Base-by-base conservation (phyloP, 2,113 vertebrate species). In the Aythya baeri region DNA sequence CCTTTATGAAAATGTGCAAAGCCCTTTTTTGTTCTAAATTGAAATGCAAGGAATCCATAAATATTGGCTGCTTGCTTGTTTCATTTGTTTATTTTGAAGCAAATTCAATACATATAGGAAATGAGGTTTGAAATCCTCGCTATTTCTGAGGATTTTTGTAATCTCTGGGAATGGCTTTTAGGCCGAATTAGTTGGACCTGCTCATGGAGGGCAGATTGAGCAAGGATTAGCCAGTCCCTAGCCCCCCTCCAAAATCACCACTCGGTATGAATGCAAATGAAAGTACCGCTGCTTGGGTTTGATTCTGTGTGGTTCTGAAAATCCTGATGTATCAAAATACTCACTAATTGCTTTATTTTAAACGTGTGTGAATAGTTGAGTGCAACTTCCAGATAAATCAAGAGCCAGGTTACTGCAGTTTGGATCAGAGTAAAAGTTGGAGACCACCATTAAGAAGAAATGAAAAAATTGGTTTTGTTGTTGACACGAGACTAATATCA, bases 21-120 rank as follows among this genome's bases (percentile, higher is more conserved):
- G 59, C 23, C n/a, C 8, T 61, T 93, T 38, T 88, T 65, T 73
- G 34, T 78, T 83, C 38, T 65, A 59, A 89, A 94, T 86, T 57
- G 13, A 82, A 87, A 10, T 17, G 31, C 9, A 14, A 41, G 26
- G 17, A 55, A 66, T 84, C 57, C 66, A 22, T 87, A 36, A 9
- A 5, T 25, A n/a, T 9, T 17, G 11, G 46, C 36, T 50, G 21
- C 8, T 88, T 58, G 41, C 83, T 46, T 82, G 16, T 21, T 17
- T 49, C 36, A 44, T 43, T n/a, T 12, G 22, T 54, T 74, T 79
- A 29, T 78, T 81, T 65, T 11, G 52, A 62, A 17, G 9, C 32
- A 57, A 74, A 34, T 52, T 66, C 62, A 50, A n/a, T 6, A 1
- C 27, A 41, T 22, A 11, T 26, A 44, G 29, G 58, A 86, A 78